Evolutionary conservation across 2,888 invertebrate genomes (phyloP), one percentile per base, ranked within the genome.

Genomic region (Luperina testacea): DNA sequence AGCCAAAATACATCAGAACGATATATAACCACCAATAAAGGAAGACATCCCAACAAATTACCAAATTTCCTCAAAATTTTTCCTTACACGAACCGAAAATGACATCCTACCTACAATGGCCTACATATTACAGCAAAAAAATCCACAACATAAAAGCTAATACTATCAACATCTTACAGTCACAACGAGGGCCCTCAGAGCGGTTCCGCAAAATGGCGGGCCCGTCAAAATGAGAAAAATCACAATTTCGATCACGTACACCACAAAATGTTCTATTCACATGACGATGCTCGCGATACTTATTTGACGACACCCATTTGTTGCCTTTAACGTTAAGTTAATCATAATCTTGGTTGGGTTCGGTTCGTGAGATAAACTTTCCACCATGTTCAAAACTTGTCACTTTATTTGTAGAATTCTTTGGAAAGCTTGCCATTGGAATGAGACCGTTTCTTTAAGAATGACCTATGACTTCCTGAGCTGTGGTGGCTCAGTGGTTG

Each of bases 211-310:
- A 87, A 89, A 85, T 86, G 83, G 87, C 87, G 86, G 83, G 72
- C 78, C 82, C 86, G 87, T 89, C 89, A 90, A 91, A 91, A 91
- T 92, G 89, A 90, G 87, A 86, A 89, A 90, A 88, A 90, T 92
- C 90, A 80, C 77, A 81, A 92, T 92, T 90, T 89, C 67, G 83
- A 90, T 89, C 92, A 92, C 92, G 92, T 92, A 85, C 84, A 24
- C 59, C 78, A 81, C 80, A 86, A 86, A 61, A 88, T 86, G 83
- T 81, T 81, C 84, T 78, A 80, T 86, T 89, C 88, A 84, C 84
- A 85, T 72, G 82, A 70, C 81, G 83, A 72, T 78, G 74, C 63
- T 75, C 82, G 72, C 85, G 83, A 87, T 87, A 80, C 87, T 86
- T 76, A 80, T 78, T 82, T 72, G 74, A 72, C 61, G 71, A 67